phyloP scores from a whole-genome alignment of 2,888 invertebrate genomes.

The Trichopria drosophilae region DNA sequence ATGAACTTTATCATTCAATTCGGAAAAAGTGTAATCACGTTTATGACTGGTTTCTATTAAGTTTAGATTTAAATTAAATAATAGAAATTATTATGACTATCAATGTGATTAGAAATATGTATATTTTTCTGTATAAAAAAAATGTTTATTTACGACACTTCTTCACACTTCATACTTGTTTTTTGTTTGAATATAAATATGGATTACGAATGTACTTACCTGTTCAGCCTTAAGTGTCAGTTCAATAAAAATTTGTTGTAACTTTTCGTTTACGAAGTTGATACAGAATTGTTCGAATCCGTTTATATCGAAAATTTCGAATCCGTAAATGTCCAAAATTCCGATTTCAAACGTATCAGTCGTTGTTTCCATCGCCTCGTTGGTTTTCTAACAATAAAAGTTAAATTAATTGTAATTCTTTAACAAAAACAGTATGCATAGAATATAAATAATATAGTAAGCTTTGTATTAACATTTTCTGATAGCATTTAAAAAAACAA shows the following conservation, averaged over 20 bases:
- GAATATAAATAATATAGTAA: no score
- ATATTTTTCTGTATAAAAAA: background rate
- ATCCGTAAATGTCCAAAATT: conserved; percentile 73
- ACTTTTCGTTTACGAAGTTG: conserved; percentile 73
- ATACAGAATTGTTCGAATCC: conserved; percentile 75
- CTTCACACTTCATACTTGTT: background rate
- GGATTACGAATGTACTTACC: conserved; percentile 53
- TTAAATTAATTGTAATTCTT: conserved; percentile 4
- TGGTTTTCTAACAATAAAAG: conserved; percentile 61
- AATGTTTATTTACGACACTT: conserved; percentile 14
- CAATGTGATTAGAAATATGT: conserved; percentile 3
- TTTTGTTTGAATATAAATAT: conserved; percentile 3
- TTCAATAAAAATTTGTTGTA: conserved; percentile 74
- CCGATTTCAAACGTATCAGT: conserved; percentile 62
- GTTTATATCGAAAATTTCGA: conserved; percentile 71
- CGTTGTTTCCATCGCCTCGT: conserved; percentile 65
- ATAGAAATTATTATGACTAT: conserved; percentile 5
- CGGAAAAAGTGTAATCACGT: no score
- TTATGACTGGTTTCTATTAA: no score
- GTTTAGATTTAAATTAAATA: no score
- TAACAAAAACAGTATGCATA: no score
- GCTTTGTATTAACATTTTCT: no score
- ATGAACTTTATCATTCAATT: no score
- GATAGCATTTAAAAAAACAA: no score
- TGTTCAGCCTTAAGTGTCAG: conserved; percentile 71